Base-by-base conservation (phyloP, 2,113 vertebrate genomes). In the Perognathus longimembris region DNA sequence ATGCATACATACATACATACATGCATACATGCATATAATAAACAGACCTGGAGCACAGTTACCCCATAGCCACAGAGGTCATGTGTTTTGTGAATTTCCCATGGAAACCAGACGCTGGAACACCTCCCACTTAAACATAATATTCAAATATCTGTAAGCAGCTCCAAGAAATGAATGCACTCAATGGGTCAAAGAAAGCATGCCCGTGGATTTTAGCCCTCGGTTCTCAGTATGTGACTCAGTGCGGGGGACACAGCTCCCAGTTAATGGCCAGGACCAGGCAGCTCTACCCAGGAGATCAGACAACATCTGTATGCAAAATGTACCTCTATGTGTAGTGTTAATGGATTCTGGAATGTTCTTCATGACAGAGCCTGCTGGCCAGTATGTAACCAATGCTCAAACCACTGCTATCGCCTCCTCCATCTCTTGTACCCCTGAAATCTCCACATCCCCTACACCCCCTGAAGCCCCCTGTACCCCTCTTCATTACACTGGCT, bases 151-250 rank as follows among this genome's bases (percentile, higher is more conserved):
- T 9, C 28, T 57, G 15, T 21, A 30, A 81, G 7, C 10, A 84
- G 70, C 57, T 73, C 0, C 32, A 89, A 76, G 20, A 21, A 54
- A 5, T 50, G 42, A 80, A 32, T 42, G 38, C 34, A 54, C 30
- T 67, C 28, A 67, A 10, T 18, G 45, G 34, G 18, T 42, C 22
- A 75, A 36, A 50, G 6, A 24, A 81, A 81, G 50, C 21, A 21
- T 4, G 36, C 3, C 7, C 15, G 78, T 76, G 30, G n/a, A 30
- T 7, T 67, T 90, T 38, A 54, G 78, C 32, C 1, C 0, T 5
- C 0, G 2, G n/a, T 32, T 78, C 38, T 24, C 8, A 7, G 28
- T 2, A 1, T 28, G n/a, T 66, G 81, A 6, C 1, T 1, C 10
- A 34, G 22, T 26, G 11, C 38, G 83, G 30, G 21, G 45, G 45